Conservation (phyloP, 2,797 vertebrate species). For the Enteromius unitaeniatus region DNA sequence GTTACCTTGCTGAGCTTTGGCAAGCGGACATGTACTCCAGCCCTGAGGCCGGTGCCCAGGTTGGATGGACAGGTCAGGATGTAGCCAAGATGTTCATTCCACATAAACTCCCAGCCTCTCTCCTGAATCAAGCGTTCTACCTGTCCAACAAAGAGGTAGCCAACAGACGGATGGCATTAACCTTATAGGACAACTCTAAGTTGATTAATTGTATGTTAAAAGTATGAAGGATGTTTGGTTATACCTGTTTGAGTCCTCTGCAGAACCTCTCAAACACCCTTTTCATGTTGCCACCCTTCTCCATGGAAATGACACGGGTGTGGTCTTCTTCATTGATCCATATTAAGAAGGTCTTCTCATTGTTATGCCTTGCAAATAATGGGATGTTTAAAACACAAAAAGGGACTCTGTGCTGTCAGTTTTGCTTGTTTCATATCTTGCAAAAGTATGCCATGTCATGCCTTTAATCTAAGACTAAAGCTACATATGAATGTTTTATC, state of each 20-base stretch:
- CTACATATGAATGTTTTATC: not conserved
- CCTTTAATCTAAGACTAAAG: not conserved
- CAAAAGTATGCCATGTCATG: not conserved
- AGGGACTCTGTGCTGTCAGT: not conserved
- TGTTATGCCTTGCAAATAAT: conserved; percentile 86
- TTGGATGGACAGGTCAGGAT: conserved; percentile 93
- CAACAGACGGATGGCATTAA: not conserved
- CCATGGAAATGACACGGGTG: conserved; percentile 96
- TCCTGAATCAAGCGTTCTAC: conserved; percentile 92
- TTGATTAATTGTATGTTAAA: not conserved
- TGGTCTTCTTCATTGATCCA: conserved; percentile 97
- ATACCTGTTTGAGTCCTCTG: conserved; percentile 88
- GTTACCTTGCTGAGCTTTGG: conserved; percentile 89
- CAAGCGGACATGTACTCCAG: conserved; percentile 90
- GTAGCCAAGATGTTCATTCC: conserved; percentile 91
- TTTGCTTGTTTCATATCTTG: not conserved
- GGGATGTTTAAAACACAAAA: not conserved
- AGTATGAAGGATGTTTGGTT: not conserved
- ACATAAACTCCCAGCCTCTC: conserved; percentile 97
- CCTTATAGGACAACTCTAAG: not conserved
- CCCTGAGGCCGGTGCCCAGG: conserved; percentile 91
- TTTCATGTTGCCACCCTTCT: conserved; percentile 97
- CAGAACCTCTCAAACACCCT: conserved; percentile 95
- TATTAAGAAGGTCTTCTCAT: conserved; percentile 93
- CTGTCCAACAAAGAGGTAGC: conserved; percentile 65